Evolutionary conservation across 2,888 invertebrate species (phyloP).

Genomic region (Heliconius erato): DNA sequence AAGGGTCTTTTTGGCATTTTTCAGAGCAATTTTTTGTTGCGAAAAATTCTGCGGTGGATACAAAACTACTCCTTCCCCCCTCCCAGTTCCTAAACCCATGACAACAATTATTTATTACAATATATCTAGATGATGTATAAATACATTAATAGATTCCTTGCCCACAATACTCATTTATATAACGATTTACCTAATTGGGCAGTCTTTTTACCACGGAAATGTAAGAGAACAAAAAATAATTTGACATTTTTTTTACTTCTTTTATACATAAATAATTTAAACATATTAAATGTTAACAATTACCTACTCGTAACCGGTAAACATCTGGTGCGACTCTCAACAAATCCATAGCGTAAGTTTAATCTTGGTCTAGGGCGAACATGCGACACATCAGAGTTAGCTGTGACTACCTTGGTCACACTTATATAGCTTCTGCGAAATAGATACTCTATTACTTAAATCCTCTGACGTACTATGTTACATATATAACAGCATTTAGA

Average conservation of each 20-base stretch:
- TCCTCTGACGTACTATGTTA: conserved; percentile 47
- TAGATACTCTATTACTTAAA: conserved; percentile 48
- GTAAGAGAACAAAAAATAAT: no score
- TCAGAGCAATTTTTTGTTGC: no score
- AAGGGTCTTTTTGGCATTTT: no score
- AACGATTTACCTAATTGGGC: no score
- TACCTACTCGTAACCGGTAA: not conserved
- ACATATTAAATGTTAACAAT: not conserved
- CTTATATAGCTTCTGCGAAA: conserved; percentile 49
- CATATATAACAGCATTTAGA: conserved; percentile 48
- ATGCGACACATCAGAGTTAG: conserved; percentile 36
- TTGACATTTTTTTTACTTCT: no score
- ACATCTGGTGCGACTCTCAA: conserved; percentile 14
- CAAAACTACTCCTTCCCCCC: no score
- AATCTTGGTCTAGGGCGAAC: conserved; percentile 48
- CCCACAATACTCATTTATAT: not conserved
- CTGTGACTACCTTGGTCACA: conserved; percentile 42
- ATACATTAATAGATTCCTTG: not conserved
- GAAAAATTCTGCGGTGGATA: no score
- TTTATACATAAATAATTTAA: not conserved
- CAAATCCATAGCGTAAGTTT: conserved; percentile 42
- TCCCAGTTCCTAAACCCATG: no score
- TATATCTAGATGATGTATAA: not conserved
- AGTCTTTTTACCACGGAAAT: no score
- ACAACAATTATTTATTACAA: no score